Base-by-base conservation (phyloP, 2,888 invertebrate genomes). In the Dynastes hyllus region DNA sequence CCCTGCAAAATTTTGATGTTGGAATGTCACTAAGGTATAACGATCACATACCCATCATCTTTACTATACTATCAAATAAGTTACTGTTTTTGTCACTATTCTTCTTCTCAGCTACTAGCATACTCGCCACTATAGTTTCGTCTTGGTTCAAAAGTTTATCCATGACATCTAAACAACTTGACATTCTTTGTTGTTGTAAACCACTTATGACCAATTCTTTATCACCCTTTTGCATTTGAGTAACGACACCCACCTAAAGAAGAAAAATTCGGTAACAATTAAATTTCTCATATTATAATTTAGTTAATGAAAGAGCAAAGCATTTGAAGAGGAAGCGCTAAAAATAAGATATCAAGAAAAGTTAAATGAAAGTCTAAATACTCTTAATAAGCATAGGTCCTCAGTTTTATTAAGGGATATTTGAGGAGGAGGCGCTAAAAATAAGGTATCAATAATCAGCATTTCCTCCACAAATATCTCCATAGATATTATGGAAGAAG, bases 61-160 rank as follows among this genome's bases (percentile, higher is more conserved):
- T 92, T 77, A 93, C 91, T 1, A 96, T 94, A 37, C 95, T 92
- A 82, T 95, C 94, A 0, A 96, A 93, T 75, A 95, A 91, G 84
- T 92, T 93, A 51, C 92, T 92, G 37, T 2, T 27, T 75, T 92
- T 91, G 0, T 92, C 92, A 4, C 91, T 90, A 0, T 92, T 92
- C 82, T 92, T 91, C 89, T 96, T 97, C 86, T 96, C 95, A 0
- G 97, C 97, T 0, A 96, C 95, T 0, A 98, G 96, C 90, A 97
- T 96, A 82, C 95, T 95, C 0, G 94, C 91, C 0, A 96, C 95
- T 22, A 97, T 91, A 0, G 95, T 89, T 0, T 90, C 88, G 2
- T 89, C 86, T 81, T 94, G 93, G 80, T 92, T 92, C 77, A 99
- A 89, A 88, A 98, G 92, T 51, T 90, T 90, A 85, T 95, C 94